Evolutionary conservation across 2,797 vertebrate species (phyloP).

Genomic region (Sebastes hopkinsi): DNA sequence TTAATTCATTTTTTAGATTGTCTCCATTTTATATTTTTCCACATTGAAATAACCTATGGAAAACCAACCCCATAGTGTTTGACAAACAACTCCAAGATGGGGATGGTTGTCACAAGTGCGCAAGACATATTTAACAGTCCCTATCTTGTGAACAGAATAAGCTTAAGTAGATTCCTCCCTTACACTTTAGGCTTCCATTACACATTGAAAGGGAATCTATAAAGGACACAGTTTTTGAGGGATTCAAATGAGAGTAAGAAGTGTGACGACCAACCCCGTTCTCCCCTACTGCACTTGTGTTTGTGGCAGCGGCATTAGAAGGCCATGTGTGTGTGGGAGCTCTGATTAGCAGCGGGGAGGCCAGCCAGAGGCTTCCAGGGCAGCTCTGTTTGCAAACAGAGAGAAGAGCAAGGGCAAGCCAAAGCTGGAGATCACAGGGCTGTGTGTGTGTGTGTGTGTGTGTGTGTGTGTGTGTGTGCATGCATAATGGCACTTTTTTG

Average conservation of each 20-base stretch:
- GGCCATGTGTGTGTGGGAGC: slow-evolving; percentile 51
- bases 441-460: slow-evolving; percentile 20
- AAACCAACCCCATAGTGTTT: neutral
- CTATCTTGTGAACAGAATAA: neutral
- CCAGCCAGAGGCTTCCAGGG: slow-evolving; percentile 72
- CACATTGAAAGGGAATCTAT: neutral
- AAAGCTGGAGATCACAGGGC: slow-evolving; percentile 56
- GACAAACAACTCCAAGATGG: no score
- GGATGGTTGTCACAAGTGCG: no score
- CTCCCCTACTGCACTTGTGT: slow-evolving; percentile 25
- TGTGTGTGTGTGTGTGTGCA: slow-evolving; percentile 28
- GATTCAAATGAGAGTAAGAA: neutral
- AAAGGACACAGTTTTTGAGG: neutral
- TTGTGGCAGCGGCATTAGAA: slow-evolving; percentile 44
- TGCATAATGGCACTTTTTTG: slow-evolving; percentile 48
- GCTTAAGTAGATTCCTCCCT: neutral
- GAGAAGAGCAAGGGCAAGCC: slow-evolving; percentile 58
- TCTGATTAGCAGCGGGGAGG: slow-evolving; percentile 74
- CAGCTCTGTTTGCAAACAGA: slow-evolving; percentile 71
- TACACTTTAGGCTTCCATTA: neutral
- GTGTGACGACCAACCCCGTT: neutral
- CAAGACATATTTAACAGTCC: neutral
- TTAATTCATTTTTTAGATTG: no score
- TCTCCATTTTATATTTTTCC: neutral
- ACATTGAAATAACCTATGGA: neutral